Conservation (phyloP, 1,140 invertebrate genomes). For the Dufourea novaeangliae region DNA sequence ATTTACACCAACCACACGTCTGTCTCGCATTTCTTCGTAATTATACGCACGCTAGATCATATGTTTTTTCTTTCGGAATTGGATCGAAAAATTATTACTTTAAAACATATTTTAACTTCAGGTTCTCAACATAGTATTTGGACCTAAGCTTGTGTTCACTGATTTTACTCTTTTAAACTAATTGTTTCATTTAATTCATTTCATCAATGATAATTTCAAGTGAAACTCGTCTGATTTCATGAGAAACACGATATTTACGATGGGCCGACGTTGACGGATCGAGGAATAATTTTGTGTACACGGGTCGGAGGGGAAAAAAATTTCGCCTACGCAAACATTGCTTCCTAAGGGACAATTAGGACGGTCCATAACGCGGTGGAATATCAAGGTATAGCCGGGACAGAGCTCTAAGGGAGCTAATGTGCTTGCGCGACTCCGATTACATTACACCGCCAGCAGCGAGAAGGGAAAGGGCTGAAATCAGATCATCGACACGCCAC, state of each 20-base stretch:
- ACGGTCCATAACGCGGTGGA: constrained; percentile 42
- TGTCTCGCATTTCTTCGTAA: background rate
- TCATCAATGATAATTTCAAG: background rate
- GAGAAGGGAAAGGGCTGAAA: constrained; percentile 45
- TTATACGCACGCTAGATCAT: background rate
- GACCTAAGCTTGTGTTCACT: too few species aligned
- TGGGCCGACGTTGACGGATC: constrained; percentile 49
- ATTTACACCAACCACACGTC: background rate
- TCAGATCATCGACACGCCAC: constrained; percentile 38
- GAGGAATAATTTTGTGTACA: constrained; percentile 64
- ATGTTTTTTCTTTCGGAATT: background rate
- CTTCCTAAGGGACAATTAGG: constrained; percentile 62
- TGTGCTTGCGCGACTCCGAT: constrained; percentile 55
- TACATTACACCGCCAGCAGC: constrained; percentile 48
- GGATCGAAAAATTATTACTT: too few species aligned
- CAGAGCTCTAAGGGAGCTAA: constrained; percentile 45
- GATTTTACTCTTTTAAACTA: too few species aligned
- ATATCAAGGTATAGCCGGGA: constrained; percentile 37
- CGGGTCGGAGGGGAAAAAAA: constrained; percentile 46
- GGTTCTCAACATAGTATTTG: too few species aligned
- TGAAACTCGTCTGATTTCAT: background rate
- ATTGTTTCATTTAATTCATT: too few species aligned
- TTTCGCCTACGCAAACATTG: constrained; percentile 42
- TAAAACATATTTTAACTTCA: too few species aligned
- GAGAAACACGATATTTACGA: constrained; percentile 49